phyloP scores from a whole-genome alignment of 2,797 vertebrate species.

The Taenioides sp. region DNA sequence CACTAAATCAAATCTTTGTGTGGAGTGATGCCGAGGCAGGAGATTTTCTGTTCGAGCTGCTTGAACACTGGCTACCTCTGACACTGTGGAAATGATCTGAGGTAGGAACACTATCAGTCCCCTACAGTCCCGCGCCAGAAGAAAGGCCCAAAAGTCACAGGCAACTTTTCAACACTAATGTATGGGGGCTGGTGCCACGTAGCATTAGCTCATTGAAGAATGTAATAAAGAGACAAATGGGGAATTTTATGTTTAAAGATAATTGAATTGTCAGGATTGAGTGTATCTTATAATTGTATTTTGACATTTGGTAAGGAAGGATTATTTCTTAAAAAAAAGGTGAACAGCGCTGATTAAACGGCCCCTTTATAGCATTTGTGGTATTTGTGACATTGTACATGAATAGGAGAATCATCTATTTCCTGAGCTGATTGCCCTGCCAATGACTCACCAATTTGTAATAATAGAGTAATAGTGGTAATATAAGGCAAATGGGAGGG shows the following conservation, averaged over 20 bases:
- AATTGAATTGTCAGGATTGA: slow-evolving; percentile 74
- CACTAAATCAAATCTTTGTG: slow-evolving; percentile 48
- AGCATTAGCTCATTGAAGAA: slow-evolving; percentile 31
- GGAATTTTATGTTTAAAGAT: slow-evolving; percentile 65
- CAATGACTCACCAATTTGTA: background rate
- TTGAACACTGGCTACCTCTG: slow-evolving; percentile 45
- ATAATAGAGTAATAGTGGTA: no score
- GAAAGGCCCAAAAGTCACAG: slow-evolving; percentile 36
- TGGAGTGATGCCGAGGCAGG: slow-evolving; percentile 47
- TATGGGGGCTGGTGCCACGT: slow-evolving; percentile 12
- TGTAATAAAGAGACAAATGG: slow-evolving; percentile 43
- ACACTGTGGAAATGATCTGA: slow-evolving; percentile 58
- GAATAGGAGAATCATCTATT: background rate
- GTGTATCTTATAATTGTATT: slow-evolving; percentile 73
- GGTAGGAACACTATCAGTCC: slow-evolving; percentile 51
- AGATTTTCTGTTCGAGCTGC: slow-evolving; percentile 47
- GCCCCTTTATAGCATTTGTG: background rate
- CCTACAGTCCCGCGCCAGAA: slow-evolving; percentile 41
- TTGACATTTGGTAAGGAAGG: slow-evolving; percentile 37
- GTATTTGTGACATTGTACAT: background rate
- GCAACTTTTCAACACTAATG: slow-evolving; percentile 30
- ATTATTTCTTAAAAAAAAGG: background rate
- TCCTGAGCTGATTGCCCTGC: background rate
- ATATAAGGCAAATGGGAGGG: no score
- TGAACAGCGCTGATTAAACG: background rate